Percentiles rank a stretch among this genome's conserved stretches.
Evolutionary conservation across 2,888 invertebrate species (phyloP).

Genomic region (Blera fallax): DNA sequence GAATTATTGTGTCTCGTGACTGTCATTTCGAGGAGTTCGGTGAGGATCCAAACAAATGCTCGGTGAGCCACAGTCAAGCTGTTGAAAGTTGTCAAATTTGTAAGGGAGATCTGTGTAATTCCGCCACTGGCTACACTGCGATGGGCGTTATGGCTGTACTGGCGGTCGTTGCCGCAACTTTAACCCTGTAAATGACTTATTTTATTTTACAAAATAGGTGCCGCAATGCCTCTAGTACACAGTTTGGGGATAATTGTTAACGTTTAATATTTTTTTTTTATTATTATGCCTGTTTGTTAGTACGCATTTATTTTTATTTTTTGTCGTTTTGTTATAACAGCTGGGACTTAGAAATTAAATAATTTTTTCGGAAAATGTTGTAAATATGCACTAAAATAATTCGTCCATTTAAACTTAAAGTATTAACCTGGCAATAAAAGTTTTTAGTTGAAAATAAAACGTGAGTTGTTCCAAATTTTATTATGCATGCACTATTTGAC

Average conservation of each 20-base stretch:
- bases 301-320: background rate
- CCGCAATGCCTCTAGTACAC: background rate
- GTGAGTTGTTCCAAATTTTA: background rate
- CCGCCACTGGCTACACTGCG: conserved; percentile 76
- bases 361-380: background rate
- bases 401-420: conserved; percentile 30
- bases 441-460: background rate
- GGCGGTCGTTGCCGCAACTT: conserved; percentile 75
- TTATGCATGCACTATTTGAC: no score
- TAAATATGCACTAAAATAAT: conserved; percentile 14
- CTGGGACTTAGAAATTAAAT: background rate
- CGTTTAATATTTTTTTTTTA: background rate
- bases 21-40: conserved; percentile 79
- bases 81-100: conserved; percentile 85
- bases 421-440: conserved; percentile 31
- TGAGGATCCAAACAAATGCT: conserved; percentile 78
- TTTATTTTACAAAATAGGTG: background rate
- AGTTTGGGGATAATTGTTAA: background rate
- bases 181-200: conserved; percentile 75
- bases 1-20: conserved; percentile 78
- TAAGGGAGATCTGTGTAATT: conserved; percentile 87
- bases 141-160: conserved; percentile 76
- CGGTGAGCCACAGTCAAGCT: conserved; percentile 78
- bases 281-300: background rate
- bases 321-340: background rate